A percentile compares a stretch with the other conserved stretches of the same genome.
Conservation (phyloP, 2,113 vertebrate genomes). For the Chroicocephalus ridibundus region DNA sequence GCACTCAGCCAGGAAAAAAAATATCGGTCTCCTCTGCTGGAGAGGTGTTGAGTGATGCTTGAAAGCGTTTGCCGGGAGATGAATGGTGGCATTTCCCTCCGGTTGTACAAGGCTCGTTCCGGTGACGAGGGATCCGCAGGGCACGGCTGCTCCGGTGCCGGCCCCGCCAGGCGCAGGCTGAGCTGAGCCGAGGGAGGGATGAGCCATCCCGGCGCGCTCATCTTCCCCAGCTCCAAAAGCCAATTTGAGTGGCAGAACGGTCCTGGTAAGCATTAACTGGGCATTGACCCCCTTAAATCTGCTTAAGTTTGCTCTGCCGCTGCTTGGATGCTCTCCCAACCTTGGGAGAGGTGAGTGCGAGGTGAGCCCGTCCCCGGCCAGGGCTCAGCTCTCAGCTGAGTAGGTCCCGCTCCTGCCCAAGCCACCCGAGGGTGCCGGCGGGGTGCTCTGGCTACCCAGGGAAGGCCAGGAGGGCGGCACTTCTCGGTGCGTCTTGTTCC, state of each 20-base stretch:
- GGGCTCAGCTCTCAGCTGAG: neutral
- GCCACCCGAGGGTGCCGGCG: accelerated
- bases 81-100: neutral
- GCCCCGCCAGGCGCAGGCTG: neutral
- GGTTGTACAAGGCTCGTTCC: neutral
- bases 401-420: neutral
- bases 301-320: neutral
- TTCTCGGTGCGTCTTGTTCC: neutral
- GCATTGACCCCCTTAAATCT: neutral
- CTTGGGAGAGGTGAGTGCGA: neutral
- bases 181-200: neutral
- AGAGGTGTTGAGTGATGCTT: constrained; percentile 19
- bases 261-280: neutral
- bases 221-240: neutral
- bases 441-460: accelerated
- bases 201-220: accelerated
- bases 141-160: neutral
- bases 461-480: neutral
- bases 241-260: neutral
- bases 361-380: neutral
- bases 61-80: neutral
- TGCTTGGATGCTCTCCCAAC: neutral
- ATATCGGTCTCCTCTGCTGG: neutral
- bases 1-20: neutral
- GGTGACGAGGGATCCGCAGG: neutral